Percentiles rank a stretch among this genome's conserved stretches.
Conservation (phyloP, 2,888 invertebrate species). For the Branchellion lobata region DNA sequence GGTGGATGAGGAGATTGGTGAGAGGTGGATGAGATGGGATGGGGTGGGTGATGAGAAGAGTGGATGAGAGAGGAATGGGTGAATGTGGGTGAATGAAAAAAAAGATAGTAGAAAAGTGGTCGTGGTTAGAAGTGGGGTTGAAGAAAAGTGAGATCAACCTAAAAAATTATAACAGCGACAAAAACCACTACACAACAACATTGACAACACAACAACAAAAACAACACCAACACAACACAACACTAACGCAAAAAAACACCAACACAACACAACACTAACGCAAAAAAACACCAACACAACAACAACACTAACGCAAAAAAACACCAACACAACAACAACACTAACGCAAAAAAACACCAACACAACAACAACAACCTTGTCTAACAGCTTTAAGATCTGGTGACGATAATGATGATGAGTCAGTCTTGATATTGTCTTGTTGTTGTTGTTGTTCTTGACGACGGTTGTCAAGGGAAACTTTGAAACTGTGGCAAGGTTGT, state of each 20-base stretch:
- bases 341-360: background rate
- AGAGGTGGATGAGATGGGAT: too few species aligned
- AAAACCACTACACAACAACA: background rate
- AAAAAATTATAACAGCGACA: background rate
- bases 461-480: slow-evolving; percentile 73
- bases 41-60: too few species aligned
- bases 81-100: too few species aligned
- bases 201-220: background rate
- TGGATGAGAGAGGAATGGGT: too few species aligned
- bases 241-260: background rate
- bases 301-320: background rate
- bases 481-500: slow-evolving; percentile 56
- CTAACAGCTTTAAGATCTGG: slow-evolving; percentile 50
- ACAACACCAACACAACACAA: background rate
- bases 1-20: too few species aligned
- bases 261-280: slow-evolving; percentile 11
- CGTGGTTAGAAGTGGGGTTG: too few species aligned
- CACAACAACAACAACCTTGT: background rate
- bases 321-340: background rate
- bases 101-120: too few species aligned
- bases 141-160: too few species aligned
- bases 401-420: slow-evolving; percentile 57
- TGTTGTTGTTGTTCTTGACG: slow-evolving; percentile 70
- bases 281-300: too few species aligned
- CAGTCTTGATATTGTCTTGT: slow-evolving; percentile 55